Base-by-base conservation (phyloP, 2,888 invertebrate genomes). In the Parapristionchus giblindavisi region DNA sequence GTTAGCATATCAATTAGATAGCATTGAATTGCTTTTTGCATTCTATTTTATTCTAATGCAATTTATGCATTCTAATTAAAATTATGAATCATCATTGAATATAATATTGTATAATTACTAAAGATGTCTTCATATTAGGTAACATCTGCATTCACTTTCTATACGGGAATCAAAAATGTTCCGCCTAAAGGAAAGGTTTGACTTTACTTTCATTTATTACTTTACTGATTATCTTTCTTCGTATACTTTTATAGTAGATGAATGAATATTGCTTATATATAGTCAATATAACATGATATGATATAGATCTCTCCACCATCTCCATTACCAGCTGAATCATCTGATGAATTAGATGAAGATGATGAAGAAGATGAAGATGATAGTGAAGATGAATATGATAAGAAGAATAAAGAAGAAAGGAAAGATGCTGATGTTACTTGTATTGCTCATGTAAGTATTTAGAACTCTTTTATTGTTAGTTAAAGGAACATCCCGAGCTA, bases 81-180 rank as follows among this genome's bases (percentile, higher is more conserved):
- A n/a, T n/a, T n/a, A n/a, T n/a, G n/a, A n/a, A n/a, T n/a, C n/a
- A n/a, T n/a, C n/a, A n/a, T n/a, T n/a, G n/a, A n/a, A n/a, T n/a
- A n/a, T n/a, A n/a, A n/a, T n/a, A n/a, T n/a, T n/a, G n/a, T n/a
- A n/a, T n/a, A n/a, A n/a, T n/a, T n/a, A n/a, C n/a, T n/a, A n/a
- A n/a, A n/a, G n/a, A n/a, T n/a, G 8, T 17, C 36, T 21, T 4
- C 8, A 0, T 43, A 43, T 11, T 43, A 65, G 63, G 43, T 43
- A 1, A 65, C 48, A 43, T 48, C 68, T 2, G 68, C 68, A 36
- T 68, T 68, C 68, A 52, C 68, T 17, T 68, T 68, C 68, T 68
- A 68, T 52, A 68, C 68, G 4, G 68, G 68, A 1, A 68, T 68
- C 68, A 68, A 48, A 27, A 68, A 68, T 27, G 36, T 38, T n/a